Base-by-base conservation (phyloP, 2,888 invertebrate genomes). In the Coelopa pilipes region DNA sequence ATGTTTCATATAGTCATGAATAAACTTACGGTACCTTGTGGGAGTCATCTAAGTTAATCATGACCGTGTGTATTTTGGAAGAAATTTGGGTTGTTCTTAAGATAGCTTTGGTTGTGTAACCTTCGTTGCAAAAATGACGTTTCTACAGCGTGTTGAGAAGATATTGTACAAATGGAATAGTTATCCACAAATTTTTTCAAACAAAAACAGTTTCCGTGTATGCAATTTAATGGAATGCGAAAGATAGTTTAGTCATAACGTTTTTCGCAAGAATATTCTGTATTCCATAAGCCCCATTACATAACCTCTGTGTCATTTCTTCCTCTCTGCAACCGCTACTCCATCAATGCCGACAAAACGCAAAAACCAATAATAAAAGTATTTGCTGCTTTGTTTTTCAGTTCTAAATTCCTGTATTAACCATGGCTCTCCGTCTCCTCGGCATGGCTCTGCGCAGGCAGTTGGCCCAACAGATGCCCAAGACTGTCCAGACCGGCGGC, bases 361-460 rank as follows among this genome's bases (percentile, higher is more conserved):
- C 10, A 9, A 53, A 4, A 53, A 53, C 13, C n/a, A 53, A 53
- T 53, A 53, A 7, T 15, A 53, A 53, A 49, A 49, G 49, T 45
- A 62, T 13, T 62, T 21, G 21, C 19, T 50, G 1, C 47, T 47
- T 24, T 3, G 1, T 12, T 45, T 59, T 49, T 17, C 34, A 72
- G 67, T 66, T 67, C 59, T 19, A 57, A 46, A 45, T 72, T 67
- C 34, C 21, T 34, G 13, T 57, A 53, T 57, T 75, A 72, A 72
- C 70, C 68, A 87, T 87, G 86, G 85, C 86, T 76, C 80, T 86
- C 66, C 81, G 84, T 80, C 77, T 86, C 76, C 76, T 87, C 72
- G 82, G 82, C 74, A 77, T 81, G 77, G 82, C 84, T 53, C 65
- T 87, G 77, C 82, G 82, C 72, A 83, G 83, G 60, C 83, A 84